phyloP scores from a whole-genome alignment of 64 coral and sea anemone species.

The Pachyseris speciosa region DNA sequence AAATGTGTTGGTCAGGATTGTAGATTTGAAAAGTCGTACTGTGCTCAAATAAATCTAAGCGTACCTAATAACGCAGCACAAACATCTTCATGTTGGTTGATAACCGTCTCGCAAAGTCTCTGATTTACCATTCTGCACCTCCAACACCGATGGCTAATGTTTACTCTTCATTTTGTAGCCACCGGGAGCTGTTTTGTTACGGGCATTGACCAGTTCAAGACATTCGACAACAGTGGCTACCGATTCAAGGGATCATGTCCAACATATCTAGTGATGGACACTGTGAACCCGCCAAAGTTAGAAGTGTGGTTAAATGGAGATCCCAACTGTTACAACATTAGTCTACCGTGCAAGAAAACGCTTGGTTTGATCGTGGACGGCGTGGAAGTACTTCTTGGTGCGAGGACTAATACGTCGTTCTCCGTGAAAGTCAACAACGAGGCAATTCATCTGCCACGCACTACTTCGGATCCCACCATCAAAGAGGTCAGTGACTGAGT shows the following conservation, averaged over 20 bases:
- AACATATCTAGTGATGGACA: slow-evolving; percentile 65
- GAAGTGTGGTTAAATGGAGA: slow-evolving; percentile 72
- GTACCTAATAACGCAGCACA: no score
- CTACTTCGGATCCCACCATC: slow-evolving; percentile 1
- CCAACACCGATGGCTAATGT: no score
- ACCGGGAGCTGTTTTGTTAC: slow-evolving; percentile 82
- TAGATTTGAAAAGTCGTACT: no score
- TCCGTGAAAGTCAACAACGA: slow-evolving; percentile 56
- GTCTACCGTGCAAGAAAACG: slow-evolving; percentile 70
- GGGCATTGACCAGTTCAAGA: slow-evolving; percentile 85
- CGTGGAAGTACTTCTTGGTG: slow-evolving; percentile 46
- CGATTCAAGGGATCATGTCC: slow-evolving; percentile 75
- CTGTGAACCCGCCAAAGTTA: slow-evolving; percentile 49
- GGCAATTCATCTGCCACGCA: slow-evolving; percentile 58
- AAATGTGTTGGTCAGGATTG: no score
- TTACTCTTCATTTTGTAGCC: slow-evolving; percentile 16
- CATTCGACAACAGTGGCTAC: slow-evolving; percentile 93
- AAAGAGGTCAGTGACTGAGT: slow-evolving; percentile 48
- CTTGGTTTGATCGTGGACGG: slow-evolving; percentile 52
- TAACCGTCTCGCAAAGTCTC: no score
- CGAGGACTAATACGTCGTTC: slow-evolving; percentile 38
- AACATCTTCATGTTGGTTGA: no score
- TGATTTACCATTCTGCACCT: no score
- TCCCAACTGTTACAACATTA: slow-evolving; percentile 61
- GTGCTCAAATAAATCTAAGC: no score